A percentile compares a stretch with the other conserved stretches of the same genome.
These are phyloP conservation scores for Xyrauchen texanus DNA, from an alignment of 2,113 vertebrate species.

Conservation along the genomic window DNA sequence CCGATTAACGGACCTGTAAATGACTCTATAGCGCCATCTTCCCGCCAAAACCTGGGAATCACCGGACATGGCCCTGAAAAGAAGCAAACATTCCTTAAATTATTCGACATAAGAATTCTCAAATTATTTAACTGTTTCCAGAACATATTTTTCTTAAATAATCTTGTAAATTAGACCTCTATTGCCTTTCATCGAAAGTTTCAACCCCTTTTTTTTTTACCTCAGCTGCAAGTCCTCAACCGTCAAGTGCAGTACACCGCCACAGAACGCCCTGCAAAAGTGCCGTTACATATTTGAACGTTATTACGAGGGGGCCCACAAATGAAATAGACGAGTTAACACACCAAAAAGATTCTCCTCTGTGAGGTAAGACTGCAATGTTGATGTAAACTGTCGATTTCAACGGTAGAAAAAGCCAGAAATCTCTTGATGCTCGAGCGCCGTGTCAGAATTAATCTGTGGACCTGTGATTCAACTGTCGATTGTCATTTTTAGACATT, in stretches of 20 bases:
- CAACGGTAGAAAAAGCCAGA: neutral
- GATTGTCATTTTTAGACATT: constrained; percentile 15
- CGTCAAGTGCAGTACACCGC: neutral
- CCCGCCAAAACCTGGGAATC: too few species aligned
- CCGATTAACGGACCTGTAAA: too few species aligned
- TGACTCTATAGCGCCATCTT: too few species aligned
- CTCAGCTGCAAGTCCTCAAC: neutral
- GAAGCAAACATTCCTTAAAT: too few species aligned
- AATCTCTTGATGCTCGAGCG: neutral
- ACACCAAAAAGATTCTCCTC: neutral
- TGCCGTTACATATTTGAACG: neutral
- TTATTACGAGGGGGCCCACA: neutral
- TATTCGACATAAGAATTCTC: too few species aligned
- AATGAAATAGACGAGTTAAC: neutral
- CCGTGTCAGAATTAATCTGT: constrained; percentile 22
- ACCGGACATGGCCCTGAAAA: too few species aligned
- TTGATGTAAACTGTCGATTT: neutral
- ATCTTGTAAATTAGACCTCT: too few species aligned
- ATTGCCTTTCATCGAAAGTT: too few species aligned
- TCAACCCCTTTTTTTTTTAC: neutral
- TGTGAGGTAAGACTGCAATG: constrained; percentile 34
- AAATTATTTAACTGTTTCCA: too few species aligned
- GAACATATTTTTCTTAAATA: too few species aligned
- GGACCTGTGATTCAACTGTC: neutral
- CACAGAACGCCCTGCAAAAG: too few species aligned